Evolutionary conservation across 2,888 invertebrate genomes (phyloP).

Genomic region (Cataglyphis rosenhaueri): DNA sequence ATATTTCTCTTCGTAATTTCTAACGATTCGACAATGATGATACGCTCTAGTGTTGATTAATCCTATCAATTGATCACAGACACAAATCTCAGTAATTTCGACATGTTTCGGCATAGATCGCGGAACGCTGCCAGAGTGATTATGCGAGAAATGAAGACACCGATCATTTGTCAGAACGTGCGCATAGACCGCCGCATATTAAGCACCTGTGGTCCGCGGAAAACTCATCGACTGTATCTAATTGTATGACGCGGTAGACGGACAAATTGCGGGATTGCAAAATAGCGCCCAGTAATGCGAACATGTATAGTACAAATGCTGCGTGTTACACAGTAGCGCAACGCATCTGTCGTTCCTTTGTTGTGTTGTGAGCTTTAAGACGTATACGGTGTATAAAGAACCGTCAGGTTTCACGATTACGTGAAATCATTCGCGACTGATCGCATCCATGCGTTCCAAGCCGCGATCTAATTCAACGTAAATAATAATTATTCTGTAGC

Average conservation of each 20-base stretch:
- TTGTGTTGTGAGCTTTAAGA: constrained; percentile 17
- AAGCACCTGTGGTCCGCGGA: constrained; percentile 42
- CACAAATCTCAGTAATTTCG: background rate
- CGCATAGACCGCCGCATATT: constrained; percentile 26
- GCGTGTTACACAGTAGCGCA: constrained; percentile 26
- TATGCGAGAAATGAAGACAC: constrained; percentile 47
- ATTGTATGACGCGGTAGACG: constrained; percentile 49
- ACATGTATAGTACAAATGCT: constrained; percentile 40
- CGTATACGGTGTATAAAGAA: background rate
- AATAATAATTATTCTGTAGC: constrained; percentile 52
- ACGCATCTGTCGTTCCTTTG: constrained; percentile 38
- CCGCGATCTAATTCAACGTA: constrained; percentile 48
- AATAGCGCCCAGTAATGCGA: constrained; percentile 43
- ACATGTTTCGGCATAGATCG: constrained; percentile 23
- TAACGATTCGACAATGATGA: background rate
- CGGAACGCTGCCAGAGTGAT: constrained; percentile 29
- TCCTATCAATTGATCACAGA: background rate
- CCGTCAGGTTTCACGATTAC: constrained; percentile 30
- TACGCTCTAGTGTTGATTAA: background rate
- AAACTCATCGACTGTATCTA: constrained; percentile 54
- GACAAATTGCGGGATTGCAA: constrained; percentile 48
- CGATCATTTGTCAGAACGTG: constrained; percentile 50
- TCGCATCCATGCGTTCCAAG: constrained; percentile 40
- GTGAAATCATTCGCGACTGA: constrained; percentile 58
- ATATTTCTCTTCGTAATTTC: background rate